These are phyloP conservation scores for Caenorhabditis plicata DNA, from an alignment of 2,888 invertebrate genomes.

Conservation along the genomic window DNA sequence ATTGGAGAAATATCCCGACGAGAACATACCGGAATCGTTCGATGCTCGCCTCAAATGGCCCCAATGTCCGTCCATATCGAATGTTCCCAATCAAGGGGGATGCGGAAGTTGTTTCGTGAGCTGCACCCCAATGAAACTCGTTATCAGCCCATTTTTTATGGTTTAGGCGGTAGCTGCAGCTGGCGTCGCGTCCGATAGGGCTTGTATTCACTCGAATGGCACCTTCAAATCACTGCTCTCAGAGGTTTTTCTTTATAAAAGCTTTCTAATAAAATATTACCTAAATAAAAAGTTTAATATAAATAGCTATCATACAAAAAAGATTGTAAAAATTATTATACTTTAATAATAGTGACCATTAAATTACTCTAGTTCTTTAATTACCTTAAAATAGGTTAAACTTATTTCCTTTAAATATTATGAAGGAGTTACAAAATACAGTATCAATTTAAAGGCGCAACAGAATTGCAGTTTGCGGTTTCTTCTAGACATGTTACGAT, in stretches of 20 bases:
- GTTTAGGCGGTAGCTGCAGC: slow-evolving; percentile 62
- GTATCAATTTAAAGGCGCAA: too few relatives aligned
- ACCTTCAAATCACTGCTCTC: slow-evolving; percentile 49
- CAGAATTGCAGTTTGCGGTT: too few relatives aligned
- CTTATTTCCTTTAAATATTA: too few relatives aligned
- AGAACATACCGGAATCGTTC: slow-evolving; percentile 53
- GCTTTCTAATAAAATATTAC: neutral
- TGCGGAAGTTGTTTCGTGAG: slow-evolving; percentile 64
- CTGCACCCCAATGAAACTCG: too few relatives aligned
- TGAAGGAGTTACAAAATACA: too few relatives aligned
- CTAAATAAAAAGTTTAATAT: neutral
- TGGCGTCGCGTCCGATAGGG: slow-evolving; percentile 62
- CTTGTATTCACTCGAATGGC: slow-evolving; percentile 63
- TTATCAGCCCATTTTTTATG: too few relatives aligned
- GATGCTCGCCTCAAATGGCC: slow-evolving; percentile 64
- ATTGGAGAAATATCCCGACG: slow-evolving; percentile 47
- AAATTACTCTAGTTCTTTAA: too few relatives aligned
- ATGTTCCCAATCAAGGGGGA: slow-evolving; percentile 64
- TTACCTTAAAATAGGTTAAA: too few relatives aligned
- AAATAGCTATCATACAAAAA: too few relatives aligned
- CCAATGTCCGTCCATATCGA: slow-evolving; percentile 55
- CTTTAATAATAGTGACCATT: too few relatives aligned
- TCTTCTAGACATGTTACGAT: too few relatives aligned
- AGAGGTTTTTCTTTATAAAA: slow-evolving; percentile 9
- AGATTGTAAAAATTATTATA: too few relatives aligned